phyloP scores from a whole-genome alignment of 2,113 vertebrate species.

The Todiramphus saurophagus region DNA sequence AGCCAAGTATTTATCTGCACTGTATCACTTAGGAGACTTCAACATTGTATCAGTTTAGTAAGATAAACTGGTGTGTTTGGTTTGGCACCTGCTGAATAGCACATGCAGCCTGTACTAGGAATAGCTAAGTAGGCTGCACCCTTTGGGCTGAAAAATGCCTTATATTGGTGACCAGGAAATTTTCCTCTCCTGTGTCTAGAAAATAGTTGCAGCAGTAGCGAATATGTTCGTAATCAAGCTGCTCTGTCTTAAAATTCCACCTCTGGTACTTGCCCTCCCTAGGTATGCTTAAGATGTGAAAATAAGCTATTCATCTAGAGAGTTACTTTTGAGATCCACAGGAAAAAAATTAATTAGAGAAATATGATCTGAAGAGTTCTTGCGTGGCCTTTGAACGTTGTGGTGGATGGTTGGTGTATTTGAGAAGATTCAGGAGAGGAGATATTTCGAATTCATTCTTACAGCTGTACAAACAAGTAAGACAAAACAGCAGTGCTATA shows the following conservation, averaged over 20 bases:
- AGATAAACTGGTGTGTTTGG: conserved; percentile 2
- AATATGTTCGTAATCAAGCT: background rate
- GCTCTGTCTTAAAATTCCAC: background rate
- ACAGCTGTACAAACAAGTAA: background rate
- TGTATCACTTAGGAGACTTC: background rate
- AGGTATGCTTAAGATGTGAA: background rate
- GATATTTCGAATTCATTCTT: background rate
- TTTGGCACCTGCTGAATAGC: background rate
- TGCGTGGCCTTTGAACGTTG: background rate
- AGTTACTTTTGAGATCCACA: background rate
- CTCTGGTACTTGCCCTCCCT: background rate
- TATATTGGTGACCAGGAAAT: background rate
- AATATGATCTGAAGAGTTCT: background rate
- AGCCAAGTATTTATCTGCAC: background rate
- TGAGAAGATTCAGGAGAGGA: background rate
- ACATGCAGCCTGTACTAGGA: background rate
- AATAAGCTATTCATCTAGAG: background rate
- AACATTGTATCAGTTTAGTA: background rate
- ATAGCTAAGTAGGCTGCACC: background rate
- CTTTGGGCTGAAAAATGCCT: background rate
- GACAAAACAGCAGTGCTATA: background rate
- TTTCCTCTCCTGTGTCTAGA: background rate
- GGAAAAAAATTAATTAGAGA: background rate
- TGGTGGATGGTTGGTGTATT: background rate
- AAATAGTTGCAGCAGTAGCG: background rate